Evolutionary conservation across 2,888 invertebrate species (phyloP).

Genomic region (Epirrita christyi): DNA sequence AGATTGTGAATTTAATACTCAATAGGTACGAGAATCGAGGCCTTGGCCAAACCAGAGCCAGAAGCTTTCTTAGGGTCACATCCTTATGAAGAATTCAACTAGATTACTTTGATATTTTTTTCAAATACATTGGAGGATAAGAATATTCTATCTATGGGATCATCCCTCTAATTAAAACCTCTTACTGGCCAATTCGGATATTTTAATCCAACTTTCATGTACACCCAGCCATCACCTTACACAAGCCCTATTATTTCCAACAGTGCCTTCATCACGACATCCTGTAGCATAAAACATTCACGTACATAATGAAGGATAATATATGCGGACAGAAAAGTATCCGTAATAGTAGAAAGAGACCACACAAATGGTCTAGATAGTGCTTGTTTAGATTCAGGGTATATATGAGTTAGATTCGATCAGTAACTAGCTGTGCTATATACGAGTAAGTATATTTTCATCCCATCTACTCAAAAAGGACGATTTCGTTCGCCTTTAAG

Average conservation of each 20-base stretch:
- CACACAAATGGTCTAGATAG: conserved; percentile 48
- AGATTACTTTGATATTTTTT: too few relatives aligned
- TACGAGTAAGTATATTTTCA: too few relatives aligned
- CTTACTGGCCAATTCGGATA: not conserved
- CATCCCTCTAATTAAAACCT: too few relatives aligned
- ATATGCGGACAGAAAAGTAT: conserved; percentile 74
- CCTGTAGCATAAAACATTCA: conserved; percentile 76
- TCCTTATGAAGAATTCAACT: too few relatives aligned
- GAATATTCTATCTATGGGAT: too few relatives aligned
- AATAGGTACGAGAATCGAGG: too few relatives aligned
- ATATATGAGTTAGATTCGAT: conserved; percentile 4
- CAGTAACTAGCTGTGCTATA: not conserved
- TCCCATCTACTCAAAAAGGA: too few relatives aligned
- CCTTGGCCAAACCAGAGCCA: too few relatives aligned
- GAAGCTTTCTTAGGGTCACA: too few relatives aligned
- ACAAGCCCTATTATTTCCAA: conserved; percentile 48
- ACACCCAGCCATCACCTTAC: conserved; percentile 10
- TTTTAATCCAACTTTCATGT: not conserved
- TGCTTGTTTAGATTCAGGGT: conserved; percentile 20
- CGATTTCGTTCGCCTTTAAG: too few relatives aligned
- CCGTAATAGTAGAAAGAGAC: conserved; percentile 60
- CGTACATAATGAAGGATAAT: conserved; percentile 74
- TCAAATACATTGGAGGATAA: too few relatives aligned
- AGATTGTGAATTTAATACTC: too few relatives aligned
- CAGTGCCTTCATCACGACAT: conserved; percentile 74